Evolutionary conservation across 2,888 invertebrate genomes (phyloP).

Genomic region (Caradrina clavipalpis): DNA sequence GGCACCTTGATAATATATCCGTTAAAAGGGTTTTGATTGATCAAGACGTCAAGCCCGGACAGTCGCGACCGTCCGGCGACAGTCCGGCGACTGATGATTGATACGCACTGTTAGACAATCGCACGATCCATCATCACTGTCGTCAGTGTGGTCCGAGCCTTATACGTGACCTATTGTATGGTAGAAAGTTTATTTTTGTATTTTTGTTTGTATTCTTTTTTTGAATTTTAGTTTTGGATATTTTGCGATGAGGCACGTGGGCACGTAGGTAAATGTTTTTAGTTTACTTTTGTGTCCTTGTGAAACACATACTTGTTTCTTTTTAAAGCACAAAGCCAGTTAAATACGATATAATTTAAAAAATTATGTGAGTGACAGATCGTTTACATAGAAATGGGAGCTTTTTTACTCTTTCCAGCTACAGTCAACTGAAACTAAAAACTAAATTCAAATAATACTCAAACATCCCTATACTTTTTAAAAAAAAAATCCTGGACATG

Average conservation of each 20-base stretch:
- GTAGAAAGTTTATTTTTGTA: slow-evolving; percentile 47
- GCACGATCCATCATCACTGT: slow-evolving; percentile 76
- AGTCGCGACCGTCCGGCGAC: slow-evolving; percentile 64
- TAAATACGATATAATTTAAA: too few relatives aligned
- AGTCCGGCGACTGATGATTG: slow-evolving; percentile 74
- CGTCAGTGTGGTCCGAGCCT: slow-evolving; percentile 72
- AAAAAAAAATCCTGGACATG: too few relatives aligned
- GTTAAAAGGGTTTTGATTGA: slow-evolving; percentile 79
- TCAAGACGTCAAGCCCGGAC: slow-evolving; percentile 73
- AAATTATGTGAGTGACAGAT: too few relatives aligned
- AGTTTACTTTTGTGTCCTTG: neutral
- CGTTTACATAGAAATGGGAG: too few relatives aligned
- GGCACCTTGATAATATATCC: slow-evolving; percentile 66
- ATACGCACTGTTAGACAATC: slow-evolving; percentile 75
- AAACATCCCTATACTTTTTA: too few relatives aligned
- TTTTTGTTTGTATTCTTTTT: slow-evolving; percentile 33
- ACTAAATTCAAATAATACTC: too few relatives aligned
- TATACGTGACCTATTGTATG: slow-evolving; percentile 68
- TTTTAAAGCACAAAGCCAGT: neutral
- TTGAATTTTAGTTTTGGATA: slow-evolving; percentile 16
- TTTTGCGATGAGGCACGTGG: slow-evolving; percentile 5
- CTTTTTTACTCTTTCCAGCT: too few relatives aligned
- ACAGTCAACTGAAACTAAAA: too few relatives aligned
- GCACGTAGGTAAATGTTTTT: slow-evolving; percentile 11
- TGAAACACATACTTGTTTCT: neutral